Evolutionary conservation across 2,797 vertebrate species (phyloP).

Genomic region (Myioborus miniatus): DNA sequence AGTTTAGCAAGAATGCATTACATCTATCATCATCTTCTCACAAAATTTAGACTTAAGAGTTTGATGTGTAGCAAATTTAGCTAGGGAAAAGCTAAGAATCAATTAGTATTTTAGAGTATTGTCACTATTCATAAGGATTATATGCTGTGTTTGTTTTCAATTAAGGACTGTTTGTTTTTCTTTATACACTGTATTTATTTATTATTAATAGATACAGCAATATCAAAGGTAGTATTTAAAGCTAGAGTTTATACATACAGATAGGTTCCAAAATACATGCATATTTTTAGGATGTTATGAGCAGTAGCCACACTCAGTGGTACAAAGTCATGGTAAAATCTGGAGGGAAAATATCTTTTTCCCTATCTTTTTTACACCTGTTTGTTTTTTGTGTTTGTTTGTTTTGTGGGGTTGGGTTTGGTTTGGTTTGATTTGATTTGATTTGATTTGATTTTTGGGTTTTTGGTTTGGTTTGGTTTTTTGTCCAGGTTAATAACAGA

Average conservation of each 20-base stretch:
- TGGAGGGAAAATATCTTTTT: neutral
- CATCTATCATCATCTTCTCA: neutral
- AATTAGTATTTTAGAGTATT: neutral
- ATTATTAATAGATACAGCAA: neutral
- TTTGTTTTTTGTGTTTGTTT: neutral
- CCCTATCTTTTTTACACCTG: neutral
- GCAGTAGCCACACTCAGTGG: neutral
- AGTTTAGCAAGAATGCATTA: neutral
- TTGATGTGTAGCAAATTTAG: neutral
- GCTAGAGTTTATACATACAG: neutral
- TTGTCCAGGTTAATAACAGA: conserved; percentile 74
- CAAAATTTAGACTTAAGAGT: neutral
- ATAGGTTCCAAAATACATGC: neutral
- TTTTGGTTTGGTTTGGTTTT: neutral
- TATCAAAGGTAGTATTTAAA: neutral
- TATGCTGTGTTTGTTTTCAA: neutral
- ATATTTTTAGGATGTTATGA: neutral
- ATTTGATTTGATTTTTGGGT: too few species aligned
- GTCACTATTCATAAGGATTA: neutral
- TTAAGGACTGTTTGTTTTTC: neutral
- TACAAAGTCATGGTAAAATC: neutral
- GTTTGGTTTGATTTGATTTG: too few species aligned
- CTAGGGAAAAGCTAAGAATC: neutral
- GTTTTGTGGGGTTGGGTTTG: neutral
- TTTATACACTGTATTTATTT: neutral